A percentile compares a stretch with the other conserved stretches of the same genome.
Conservation (phyloP, 2,797 vertebrate species). For the Sebastiscus albofasciatus region DNA sequence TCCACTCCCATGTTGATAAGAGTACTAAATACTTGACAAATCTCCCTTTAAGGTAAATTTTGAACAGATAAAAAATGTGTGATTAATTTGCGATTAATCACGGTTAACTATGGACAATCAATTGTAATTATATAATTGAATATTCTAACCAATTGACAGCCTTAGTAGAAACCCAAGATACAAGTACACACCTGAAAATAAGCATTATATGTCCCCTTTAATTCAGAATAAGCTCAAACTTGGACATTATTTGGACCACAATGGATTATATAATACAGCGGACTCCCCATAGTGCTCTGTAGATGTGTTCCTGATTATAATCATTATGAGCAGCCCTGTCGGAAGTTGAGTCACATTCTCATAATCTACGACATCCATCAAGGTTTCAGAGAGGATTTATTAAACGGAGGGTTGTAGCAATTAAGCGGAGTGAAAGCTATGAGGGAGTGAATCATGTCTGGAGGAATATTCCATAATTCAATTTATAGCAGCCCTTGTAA, state of each 20-base stretch:
- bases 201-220: too few species aligned
- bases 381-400: neutral
- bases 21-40: too few species aligned
- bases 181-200: too few species aligned
- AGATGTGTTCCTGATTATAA: neutral
- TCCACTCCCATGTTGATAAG: too few species aligned
- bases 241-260: neutral
- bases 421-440: neutral
- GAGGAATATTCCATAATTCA: slow-evolving; percentile 2
- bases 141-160: too few species aligned
- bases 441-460: slow-evolving; percentile 23
- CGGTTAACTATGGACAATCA: too few species aligned
- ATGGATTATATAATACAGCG: neutral
- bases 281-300: neutral
- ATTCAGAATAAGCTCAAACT: neutral
- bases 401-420: neutral
- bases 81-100: too few species aligned
- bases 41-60: too few species aligned
- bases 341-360: slow-evolving; percentile 19
- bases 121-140: too few species aligned
- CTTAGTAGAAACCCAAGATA: too few species aligned
- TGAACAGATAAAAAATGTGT: too few species aligned
- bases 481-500: neutral
- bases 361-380: slow-evolving; percentile 18
- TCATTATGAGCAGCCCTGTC: neutral